phyloP scores from a whole-genome alignment of 2,113 vertebrate species.

The Dipodomys stephensi region DNA sequence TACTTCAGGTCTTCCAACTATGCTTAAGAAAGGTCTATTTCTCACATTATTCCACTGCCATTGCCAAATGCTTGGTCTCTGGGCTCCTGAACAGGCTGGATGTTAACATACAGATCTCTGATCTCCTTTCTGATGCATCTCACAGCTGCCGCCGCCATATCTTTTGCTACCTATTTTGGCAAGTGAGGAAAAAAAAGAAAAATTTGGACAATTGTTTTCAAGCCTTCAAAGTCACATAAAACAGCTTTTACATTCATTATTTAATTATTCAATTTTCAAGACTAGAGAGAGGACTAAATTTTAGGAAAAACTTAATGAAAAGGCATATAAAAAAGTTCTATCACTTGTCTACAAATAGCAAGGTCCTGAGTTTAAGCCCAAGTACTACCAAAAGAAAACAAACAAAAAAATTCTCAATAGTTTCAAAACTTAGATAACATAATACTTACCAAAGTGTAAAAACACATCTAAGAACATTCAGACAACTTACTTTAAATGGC shows the following conservation, averaged over 20 bases:
- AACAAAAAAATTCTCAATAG: not conserved
- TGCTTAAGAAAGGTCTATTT: not conserved
- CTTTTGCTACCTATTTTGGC: constrained; percentile 92
- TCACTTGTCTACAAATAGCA: not conserved
- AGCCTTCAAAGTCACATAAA: constrained; percentile 18
- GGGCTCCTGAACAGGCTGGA: constrained; percentile 93
- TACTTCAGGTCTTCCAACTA: constrained; percentile 15
- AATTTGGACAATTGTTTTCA: constrained; percentile 34
- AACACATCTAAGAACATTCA: constrained; percentile 34
- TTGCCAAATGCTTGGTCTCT: constrained; percentile 93
- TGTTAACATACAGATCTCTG: constrained; percentile 95
- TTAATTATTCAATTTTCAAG: constrained; percentile 48
- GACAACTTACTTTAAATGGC: constrained; percentile 93
- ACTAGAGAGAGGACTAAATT: not conserved
- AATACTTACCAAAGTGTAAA: not conserved
- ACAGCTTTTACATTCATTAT: not conserved
- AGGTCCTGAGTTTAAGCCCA: not conserved
- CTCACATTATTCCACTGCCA: constrained; percentile 97
- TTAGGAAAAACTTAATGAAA: not conserved
- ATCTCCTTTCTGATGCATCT: constrained; percentile 96
- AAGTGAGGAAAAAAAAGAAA: constrained; percentile 61
- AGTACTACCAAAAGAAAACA: not conserved
- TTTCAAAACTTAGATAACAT: constrained; percentile 13
- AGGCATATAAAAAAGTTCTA: too few relatives aligned
- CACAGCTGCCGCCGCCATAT: constrained; percentile 94